A percentile compares a stretch with the other conserved stretches of the same genome.
These are phyloP conservation scores for Athene cunicularia DNA, from an alignment of 2,113 vertebrate species.

Conservation along the genomic window DNA sequence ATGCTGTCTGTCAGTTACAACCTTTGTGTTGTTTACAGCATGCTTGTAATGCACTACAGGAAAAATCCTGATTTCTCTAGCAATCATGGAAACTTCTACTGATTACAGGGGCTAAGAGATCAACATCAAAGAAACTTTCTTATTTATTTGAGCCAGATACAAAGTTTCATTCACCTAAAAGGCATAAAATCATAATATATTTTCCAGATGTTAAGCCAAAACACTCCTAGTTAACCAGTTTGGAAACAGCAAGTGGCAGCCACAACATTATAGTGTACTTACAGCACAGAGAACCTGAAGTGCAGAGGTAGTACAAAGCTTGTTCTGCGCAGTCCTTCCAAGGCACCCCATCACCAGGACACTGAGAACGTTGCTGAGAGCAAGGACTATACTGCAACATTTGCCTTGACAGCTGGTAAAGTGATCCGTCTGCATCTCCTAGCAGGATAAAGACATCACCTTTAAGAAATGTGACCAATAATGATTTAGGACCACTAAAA, in stretches of 20 bases:
- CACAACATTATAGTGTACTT: not conserved
- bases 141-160: not conserved
- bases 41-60: not conserved
- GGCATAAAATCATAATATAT: not conserved
- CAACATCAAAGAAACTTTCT: not conserved
- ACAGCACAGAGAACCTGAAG: not conserved
- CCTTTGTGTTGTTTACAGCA: not conserved
- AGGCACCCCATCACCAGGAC: not conserved
- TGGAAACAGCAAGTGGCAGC: not conserved
- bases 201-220: not conserved
- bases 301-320: not conserved
- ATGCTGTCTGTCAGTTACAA: not conserved
- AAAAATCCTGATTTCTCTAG: not conserved
- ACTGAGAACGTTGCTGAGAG: not conserved
- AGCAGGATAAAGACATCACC: not conserved
- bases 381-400: not conserved
- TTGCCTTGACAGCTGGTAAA: not conserved
- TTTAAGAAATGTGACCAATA: not conserved
- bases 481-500: not conserved
- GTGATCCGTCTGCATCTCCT: not conserved
- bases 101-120: not conserved
- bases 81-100: not conserved
- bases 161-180: slow-evolving; percentile 9
- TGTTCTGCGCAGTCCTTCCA: not conserved
- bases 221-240: not conserved